phyloP scores from a whole-genome alignment of 1,140 invertebrate genomes.

The Drosophila mojavensis region DNA sequence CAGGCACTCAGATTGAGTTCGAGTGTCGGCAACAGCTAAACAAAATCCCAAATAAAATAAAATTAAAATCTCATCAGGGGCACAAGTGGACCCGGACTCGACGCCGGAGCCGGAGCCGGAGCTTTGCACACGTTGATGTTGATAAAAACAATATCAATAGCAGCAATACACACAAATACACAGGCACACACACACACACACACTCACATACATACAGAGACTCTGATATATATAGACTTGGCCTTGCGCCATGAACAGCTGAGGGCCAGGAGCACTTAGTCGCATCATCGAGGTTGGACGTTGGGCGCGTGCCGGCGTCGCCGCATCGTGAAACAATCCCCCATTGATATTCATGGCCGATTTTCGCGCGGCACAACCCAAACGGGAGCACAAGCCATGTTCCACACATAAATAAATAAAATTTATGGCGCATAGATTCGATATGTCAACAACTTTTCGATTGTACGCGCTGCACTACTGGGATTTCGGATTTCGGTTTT shows the following conservation, averaged over 20 bases:
- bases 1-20: neutral
- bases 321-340: constrained; percentile 55
- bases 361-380: constrained; percentile 55
- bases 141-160: constrained; percentile 80
- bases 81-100: constrained; percentile 52
- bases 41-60: constrained; percentile 76
- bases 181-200: constrained; percentile 5
- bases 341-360: constrained; percentile 80
- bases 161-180: neutral
- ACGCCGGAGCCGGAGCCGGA: constrained; percentile 3
- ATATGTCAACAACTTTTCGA: constrained; percentile 56
- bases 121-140: constrained; percentile 49
- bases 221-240: constrained; percentile 5
- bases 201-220: constrained; percentile 4
- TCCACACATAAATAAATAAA: constrained; percentile 76
- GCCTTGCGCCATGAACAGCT: constrained; percentile 11
- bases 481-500: constrained; percentile 21
- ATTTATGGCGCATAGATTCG: constrained; percentile 70
- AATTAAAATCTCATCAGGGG: constrained; percentile 81
- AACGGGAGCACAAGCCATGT: constrained; percentile 55
- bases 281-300: constrained; percentile 29
- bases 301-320: constrained; percentile 56
- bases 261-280: constrained; percentile 45
- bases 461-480: constrained; percentile 55
- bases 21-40: constrained; percentile 18